Evolutionary conservation across 2,113 vertebrate species (phyloP).

Genomic region (Tragelaphus strepsiceros): DNA sequence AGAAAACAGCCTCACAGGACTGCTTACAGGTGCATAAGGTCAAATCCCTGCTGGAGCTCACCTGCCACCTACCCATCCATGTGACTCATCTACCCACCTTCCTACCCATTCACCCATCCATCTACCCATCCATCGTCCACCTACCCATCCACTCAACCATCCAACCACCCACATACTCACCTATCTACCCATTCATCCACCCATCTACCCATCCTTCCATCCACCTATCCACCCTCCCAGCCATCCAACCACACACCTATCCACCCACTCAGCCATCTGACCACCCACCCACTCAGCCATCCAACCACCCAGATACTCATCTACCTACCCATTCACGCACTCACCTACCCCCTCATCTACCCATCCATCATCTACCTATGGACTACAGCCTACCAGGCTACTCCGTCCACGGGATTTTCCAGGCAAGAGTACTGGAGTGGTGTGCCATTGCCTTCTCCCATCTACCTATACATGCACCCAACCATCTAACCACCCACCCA

Average conservation of each 20-base stretch:
- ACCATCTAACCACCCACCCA: neutral
- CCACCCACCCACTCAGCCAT: neutral
- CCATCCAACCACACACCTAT: neutral
- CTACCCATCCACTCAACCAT: neutral
- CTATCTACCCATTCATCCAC: too few species aligned
- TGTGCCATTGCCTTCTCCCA: too few species aligned
- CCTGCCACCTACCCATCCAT: neutral
- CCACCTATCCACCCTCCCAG: too few species aligned
- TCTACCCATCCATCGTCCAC: neutral
- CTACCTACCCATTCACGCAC: neutral
- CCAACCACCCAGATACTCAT: neutral
- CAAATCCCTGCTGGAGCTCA: neutral
- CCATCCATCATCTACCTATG: neutral
- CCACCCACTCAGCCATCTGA: neutral
- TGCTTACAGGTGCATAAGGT: neutral
- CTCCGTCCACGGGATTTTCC: too few species aligned
- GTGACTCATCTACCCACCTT: neutral
- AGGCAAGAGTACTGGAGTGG: too few species aligned
- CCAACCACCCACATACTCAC: neutral
- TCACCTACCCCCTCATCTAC: neutral
- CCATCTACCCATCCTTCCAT: neutral
- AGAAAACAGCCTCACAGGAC: neutral
- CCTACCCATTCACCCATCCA: neutral
- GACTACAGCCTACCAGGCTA: too few species aligned
- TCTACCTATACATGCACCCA: neutral